phyloP scores from a whole-genome alignment of 2,113 vertebrate species.

The Tachysurus vachellii region DNA sequence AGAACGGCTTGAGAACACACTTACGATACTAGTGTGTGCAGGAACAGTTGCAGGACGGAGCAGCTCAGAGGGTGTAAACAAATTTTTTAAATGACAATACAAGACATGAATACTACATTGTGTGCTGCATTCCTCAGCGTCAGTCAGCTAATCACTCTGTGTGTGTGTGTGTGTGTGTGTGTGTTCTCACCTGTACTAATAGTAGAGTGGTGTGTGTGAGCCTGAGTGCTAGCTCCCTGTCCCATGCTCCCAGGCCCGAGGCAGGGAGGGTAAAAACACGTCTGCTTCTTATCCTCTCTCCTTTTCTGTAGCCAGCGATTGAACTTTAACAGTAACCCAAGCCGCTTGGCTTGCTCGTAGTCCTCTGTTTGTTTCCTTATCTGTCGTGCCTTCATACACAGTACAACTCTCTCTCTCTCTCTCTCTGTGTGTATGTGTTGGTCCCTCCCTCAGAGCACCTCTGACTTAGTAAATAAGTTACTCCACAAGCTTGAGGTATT shows the following conservation, averaged over 20 bases:
- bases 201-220: constrained; percentile 16
- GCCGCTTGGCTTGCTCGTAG: constrained; percentile 44
- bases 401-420: constrained; percentile 65
- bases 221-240: constrained; percentile 11
- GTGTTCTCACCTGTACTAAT: constrained; percentile 33
- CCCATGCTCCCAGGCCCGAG: constrained; percentile 30
- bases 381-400: constrained; percentile 28
- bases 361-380: constrained; percentile 48
- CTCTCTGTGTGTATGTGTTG: constrained; percentile 64
- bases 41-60: not conserved
- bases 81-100: too few species aligned
- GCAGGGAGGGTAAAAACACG: constrained; percentile 34
- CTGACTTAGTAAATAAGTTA: constrained; percentile 74
- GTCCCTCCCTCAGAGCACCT: constrained; percentile 69
- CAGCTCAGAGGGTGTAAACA: not conserved
- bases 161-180: constrained; percentile 2
- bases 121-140: not conserved
- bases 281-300: not conserved
- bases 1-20: not conserved
- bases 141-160: not conserved
- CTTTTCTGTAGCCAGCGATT: not conserved
- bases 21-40: not conserved
- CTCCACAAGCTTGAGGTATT: constrained; percentile 59
- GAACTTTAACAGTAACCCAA: constrained; percentile 49
- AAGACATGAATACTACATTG: not conserved